Base-by-base conservation (phyloP, 2,113 vertebrate genomes). In the Melospiza melodia region DNA sequence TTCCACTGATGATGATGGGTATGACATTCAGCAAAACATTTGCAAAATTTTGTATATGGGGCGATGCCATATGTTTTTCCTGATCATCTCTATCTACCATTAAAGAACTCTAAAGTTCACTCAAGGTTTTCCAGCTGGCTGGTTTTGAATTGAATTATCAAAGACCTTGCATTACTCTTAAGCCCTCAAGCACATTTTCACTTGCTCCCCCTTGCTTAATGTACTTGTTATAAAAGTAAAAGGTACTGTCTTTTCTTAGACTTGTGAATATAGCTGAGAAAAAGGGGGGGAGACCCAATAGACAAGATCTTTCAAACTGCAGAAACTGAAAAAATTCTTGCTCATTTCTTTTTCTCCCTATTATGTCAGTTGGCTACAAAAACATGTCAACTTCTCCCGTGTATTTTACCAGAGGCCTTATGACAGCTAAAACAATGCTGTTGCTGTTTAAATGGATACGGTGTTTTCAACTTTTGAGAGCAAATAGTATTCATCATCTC, bases 311-410 rank as follows among this genome's bases (percentile, higher is more conserved):
- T 88, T 71, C 43, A 66, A 76, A 77, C 17, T 83, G 54, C 49
- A 93, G 66, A 89, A 89, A 39, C 58, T 68, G 62, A 69, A 91
- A 92, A 86, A 82, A 37, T 8, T 35, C 12, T 69, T 84, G 22
- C 35, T 69, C 76, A 24, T 17, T 86, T 87, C 63, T 67, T 95
- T 93, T 78, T 66, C 85, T 93, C 79, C 75, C 59, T 59, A 3
- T 94, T 90, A 86, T 93, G 75, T 92, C 95, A 69, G 41, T 4
- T 94, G 79, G 46, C 88, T 94, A 88, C 79, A 88, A 92, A 96
- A 93, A 87, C 44, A 46, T 80, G 85, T 93, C 94, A 94, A 9
- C 79, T 95, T 79, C 54, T 90, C 85, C 82, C 76, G 89, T 15
- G 0, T 84, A 90, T 71, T 75, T 74, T 95, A 88, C 82, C 75